Base-by-base conservation (phyloP, 2,888 invertebrate genomes). In the Paralinhomoeus sp. region DNA sequence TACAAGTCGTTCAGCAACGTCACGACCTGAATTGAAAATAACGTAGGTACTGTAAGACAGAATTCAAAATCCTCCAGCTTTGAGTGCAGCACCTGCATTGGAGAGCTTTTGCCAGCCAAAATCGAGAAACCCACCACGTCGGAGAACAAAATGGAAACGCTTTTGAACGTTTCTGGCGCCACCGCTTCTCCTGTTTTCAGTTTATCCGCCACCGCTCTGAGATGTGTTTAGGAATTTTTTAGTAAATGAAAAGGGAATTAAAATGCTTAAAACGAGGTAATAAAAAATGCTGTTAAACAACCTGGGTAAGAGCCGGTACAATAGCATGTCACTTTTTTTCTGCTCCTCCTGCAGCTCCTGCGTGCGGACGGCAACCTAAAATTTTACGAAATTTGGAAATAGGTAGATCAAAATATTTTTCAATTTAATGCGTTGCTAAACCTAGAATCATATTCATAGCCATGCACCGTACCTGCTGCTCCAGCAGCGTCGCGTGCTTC, bases 1-100 rank as follows among this genome's bases (percentile, higher is more conserved):
- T 58, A 58, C 24, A 58, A 49, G 40, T 57, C 54, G 47, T 58
- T 58, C 45, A 58, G 50, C 41, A 58, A 48, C 42, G 54, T 56
- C 35, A 58, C 56, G 33, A 57, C 56, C 51, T 54, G 43, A 42
- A 52, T n/a, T 5, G 35, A 34, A 35, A 37, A 5, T 12, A 5
- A 27, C 5, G 27, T n/a, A n/a, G n/a, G n/a, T n/a, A n/a, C n/a
- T n/a, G n/a, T n/a, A n/a, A n/a, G n/a, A n/a, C n/a, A n/a, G n/a
- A n/a, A n/a, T n/a, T n/a, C n/a, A n/a, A n/a, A n/a, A n/a, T n/a
- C n/a, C n/a, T n/a, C n/a, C n/a, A n/a, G n/a, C 12, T 27, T 27
- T 12, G 27, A 9, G 27, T 12, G n/a, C n/a, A n/a, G 7, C 27
- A 34, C 34, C 24, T 45, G 42, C 35, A 45, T 23, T 3, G 45